phyloP scores from a whole-genome alignment of 1,140 invertebrate species.

The Brachionus koreanus region DNA sequence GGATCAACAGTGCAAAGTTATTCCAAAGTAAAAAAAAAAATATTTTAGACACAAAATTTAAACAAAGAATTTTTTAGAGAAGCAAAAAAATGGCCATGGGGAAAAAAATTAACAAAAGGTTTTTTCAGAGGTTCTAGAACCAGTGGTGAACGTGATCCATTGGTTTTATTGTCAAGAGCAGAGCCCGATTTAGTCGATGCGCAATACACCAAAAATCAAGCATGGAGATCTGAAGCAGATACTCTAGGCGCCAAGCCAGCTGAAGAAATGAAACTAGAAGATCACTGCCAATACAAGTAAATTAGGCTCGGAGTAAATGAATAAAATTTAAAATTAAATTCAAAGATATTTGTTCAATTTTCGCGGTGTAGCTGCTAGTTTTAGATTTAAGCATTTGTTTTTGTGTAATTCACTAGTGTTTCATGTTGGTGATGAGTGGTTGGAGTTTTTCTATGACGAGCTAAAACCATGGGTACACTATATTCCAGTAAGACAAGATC shows the following conservation, averaged over 20 bases:
- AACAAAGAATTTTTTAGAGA: constrained; percentile 50
- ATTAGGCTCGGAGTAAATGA: neutral
- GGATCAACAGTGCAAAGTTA: constrained; percentile 73
- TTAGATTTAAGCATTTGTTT: constrained; percentile 92
- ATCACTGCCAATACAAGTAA: constrained; percentile 82
- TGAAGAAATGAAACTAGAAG: constrained; percentile 78
- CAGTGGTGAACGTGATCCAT: constrained; percentile 77
- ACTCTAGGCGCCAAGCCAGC: constrained; percentile 78
- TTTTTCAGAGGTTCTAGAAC: constrained; percentile 93
- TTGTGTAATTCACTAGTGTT: constrained; percentile 89
- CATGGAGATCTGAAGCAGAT: constrained; percentile 85
- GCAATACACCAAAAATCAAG: constrained; percentile 94
- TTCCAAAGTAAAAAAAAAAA: constrained; percentile 61
- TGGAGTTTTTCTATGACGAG: constrained; percentile 87
- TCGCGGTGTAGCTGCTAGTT: constrained; percentile 90
- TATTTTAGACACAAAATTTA: neutral
- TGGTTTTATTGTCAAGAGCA: constrained; percentile 77
- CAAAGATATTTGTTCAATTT: constrained; percentile 86
- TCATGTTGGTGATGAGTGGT: constrained; percentile 89
- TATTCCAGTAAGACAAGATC: constrained; percentile 68
- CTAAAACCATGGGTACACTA: constrained; percentile 94
- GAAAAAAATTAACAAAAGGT: constrained; percentile 69
- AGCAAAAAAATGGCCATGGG: constrained; percentile 70
- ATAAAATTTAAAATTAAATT: constrained; percentile 46
- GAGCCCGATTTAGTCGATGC: constrained; percentile 78